These are phyloP conservation scores for Hippocampus barbouri DNA, from an alignment of 2,113 vertebrate species.

Conservation along the genomic window DNA sequence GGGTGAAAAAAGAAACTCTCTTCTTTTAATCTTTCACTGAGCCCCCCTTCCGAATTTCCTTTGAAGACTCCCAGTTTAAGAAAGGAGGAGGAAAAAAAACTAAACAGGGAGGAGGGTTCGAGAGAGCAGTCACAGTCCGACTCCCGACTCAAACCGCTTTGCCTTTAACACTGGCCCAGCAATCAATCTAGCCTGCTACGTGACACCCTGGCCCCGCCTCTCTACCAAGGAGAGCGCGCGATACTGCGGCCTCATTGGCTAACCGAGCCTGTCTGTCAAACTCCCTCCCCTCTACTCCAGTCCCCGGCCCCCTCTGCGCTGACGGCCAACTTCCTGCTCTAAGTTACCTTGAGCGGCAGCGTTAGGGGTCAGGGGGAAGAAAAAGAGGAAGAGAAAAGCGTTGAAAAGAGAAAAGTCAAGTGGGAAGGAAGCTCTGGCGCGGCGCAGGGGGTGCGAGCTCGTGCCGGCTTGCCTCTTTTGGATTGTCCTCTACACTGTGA, in stretches of 20 bases:
- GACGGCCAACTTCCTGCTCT: constrained; percentile 91
- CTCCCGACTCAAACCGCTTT: constrained; percentile 84
- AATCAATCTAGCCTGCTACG: constrained; percentile 94
- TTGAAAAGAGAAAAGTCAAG: constrained; percentile 56
- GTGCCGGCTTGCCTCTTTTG: constrained; percentile 45
- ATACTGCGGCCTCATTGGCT: constrained; percentile 69
- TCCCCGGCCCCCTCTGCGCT: constrained; percentile 70
- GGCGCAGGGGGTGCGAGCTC: constrained; percentile 25
- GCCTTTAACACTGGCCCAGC: constrained; percentile 91
- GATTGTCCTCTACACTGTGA: constrained; percentile 48
- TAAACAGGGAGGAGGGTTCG: constrained; percentile 22
- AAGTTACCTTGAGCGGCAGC: constrained; percentile 99
- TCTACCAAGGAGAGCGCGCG: constrained; percentile 51
- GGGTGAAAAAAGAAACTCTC: constrained; percentile 28
- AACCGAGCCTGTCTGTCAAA: constrained; percentile 31
- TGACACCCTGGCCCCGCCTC: constrained; percentile 80
- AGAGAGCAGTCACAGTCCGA: constrained; percentile 60
- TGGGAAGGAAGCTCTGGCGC: constrained; percentile 45
- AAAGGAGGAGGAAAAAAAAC: constrained; percentile 18
- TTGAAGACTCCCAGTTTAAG: constrained; percentile 81
- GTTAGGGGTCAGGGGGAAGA: constrained; percentile 91
- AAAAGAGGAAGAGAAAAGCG: constrained; percentile 62
- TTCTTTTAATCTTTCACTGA: constrained; percentile 33
- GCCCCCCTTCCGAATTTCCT: constrained; percentile 74
- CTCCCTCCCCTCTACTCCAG: constrained; percentile 47